Base-by-base conservation (phyloP, 2,888 invertebrate species). In the Trichopoda pennipes region DNA sequence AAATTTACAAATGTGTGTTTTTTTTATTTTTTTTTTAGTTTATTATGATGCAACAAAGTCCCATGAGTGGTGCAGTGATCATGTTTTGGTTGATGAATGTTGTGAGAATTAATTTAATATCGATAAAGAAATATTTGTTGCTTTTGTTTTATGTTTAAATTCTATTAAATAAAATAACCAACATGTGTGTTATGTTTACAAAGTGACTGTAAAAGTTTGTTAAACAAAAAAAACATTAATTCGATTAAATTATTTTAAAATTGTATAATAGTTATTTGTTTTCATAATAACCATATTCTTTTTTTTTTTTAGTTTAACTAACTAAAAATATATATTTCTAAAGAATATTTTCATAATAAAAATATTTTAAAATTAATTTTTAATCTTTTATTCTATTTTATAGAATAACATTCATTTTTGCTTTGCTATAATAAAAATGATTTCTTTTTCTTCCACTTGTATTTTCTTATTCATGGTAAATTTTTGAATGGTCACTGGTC, bases 1-100 rank as follows among this genome's bases (percentile, higher is more conserved):
- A 61, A 79, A 73, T 79, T 79, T 79, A 79, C 79, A 79, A 66
- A 79, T 79, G 69, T 44, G 47, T 60, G 51, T 53, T 32, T n/a
- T n/a, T n/a, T n/a, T n/a, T n/a, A n/a, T 28, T 28, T 28, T 2
- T 28, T 28, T 28, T 28, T 55, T 69, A 19, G 23, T 49, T 55
- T 60, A 53, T 49, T 55, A 23, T 73, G 66, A 70, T 49, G 47
- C 38, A 56, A 70, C 28, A 68, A 79, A 21, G 16, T 79, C 66
- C 72, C 72, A 79, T 35, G 44, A 44, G 42, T 55, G 44, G 42
- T 55, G 44, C 38, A 38, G 56, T 63, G 44, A 55, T 55, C 32
- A 53, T 49, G 49, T 63, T 35, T 51, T 32, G 4, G 16, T 17
- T 32, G 32, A 58, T 60, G 58, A 55, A 53, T 60, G 51, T 69